Percentiles rank a stretch among this genome's conserved stretches.
phyloP scores from a whole-genome alignment of 2,113 vertebrate genomes.

The Empidonax alnorum region DNA sequence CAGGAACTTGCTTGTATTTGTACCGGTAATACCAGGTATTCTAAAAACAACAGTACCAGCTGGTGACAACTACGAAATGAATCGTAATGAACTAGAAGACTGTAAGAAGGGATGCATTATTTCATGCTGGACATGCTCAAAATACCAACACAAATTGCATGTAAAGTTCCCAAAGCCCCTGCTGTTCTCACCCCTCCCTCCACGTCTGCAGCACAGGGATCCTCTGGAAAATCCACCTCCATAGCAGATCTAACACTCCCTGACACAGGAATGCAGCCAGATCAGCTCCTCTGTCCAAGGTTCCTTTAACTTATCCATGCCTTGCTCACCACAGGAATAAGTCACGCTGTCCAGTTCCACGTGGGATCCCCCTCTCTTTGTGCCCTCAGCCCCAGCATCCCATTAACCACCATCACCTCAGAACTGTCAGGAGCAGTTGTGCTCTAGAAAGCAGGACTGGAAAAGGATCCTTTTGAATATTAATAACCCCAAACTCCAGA shows the following conservation, averaged over 20 bases:
- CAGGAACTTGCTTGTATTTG: background rate
- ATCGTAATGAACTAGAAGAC: background rate
- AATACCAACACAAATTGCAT: background rate
- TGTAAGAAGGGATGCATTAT: background rate
- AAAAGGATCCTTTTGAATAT: slow-evolving; percentile 21
- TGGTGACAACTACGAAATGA: background rate
- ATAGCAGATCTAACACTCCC: background rate
- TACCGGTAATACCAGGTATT: background rate
- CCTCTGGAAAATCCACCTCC: background rate
- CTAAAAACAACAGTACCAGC: background rate
- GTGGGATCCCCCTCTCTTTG: background rate
- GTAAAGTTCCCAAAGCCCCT: background rate
- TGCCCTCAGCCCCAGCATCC: background rate
- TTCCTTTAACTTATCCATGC: background rate
- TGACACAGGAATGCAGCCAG: background rate
- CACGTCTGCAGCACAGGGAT: background rate
- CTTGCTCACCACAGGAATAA: background rate
- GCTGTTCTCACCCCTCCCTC: background rate
- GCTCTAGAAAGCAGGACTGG: slow-evolving; percentile 18
- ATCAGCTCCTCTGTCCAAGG: background rate
- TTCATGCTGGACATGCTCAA: background rate
- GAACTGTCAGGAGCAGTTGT: background rate
- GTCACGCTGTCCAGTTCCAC: background rate
- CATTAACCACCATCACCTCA: background rate
- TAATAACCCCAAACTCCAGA: slow-evolving; percentile 21